phyloP scores from a whole-genome alignment of 1,140 invertebrate species.

The Catajapyx aquilonaris region DNA sequence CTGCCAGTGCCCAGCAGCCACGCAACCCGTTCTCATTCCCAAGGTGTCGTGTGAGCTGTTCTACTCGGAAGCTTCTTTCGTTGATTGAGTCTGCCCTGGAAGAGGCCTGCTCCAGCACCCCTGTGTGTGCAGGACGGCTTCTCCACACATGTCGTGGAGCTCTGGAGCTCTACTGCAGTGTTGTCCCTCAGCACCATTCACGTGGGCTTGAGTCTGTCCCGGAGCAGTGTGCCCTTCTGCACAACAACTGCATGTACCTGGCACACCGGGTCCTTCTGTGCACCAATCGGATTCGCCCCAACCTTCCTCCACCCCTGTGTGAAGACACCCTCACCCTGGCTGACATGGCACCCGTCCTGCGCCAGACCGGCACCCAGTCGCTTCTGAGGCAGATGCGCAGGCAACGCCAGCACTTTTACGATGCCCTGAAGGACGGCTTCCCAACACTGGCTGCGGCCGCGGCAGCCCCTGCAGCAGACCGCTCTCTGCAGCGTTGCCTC shows the following conservation, averaged over 20 bases:
- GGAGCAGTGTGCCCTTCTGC: conserved; percentile 67
- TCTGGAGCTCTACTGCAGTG: conserved; percentile 51
- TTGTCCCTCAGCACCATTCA: conserved; percentile 56
- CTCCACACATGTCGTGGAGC: conserved; percentile 49
- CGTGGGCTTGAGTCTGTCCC: conserved; percentile 57
- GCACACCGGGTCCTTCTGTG: conserved; percentile 42
- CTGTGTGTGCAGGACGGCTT: conserved; percentile 37
- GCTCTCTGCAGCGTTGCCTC: conserved; percentile 54
- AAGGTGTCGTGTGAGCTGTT: no score
- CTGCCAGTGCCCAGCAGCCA: no score
- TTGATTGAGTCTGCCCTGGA: no score
- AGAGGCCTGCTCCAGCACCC: no score
- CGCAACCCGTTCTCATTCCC: no score
- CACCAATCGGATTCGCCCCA: no score
- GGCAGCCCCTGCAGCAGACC: conserved; percentile 37
- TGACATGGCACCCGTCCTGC: conserved; percentile 37
- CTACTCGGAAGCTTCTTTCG: no score
- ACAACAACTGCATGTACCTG: conserved; percentile 83
- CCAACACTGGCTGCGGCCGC: conserved; percentile 24
- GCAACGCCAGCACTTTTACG: no score
- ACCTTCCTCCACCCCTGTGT: conserved; percentile 21
- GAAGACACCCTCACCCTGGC: conserved; percentile 29
- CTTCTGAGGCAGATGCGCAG: conserved; percentile 47
- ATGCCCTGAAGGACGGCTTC: conserved; percentile 22
- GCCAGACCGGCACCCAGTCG: conserved; percentile 38